These are phyloP conservation scores for Pluvianellus socialis DNA, from an alignment of 2,113 vertebrate species.

Conservation along the genomic window DNA sequence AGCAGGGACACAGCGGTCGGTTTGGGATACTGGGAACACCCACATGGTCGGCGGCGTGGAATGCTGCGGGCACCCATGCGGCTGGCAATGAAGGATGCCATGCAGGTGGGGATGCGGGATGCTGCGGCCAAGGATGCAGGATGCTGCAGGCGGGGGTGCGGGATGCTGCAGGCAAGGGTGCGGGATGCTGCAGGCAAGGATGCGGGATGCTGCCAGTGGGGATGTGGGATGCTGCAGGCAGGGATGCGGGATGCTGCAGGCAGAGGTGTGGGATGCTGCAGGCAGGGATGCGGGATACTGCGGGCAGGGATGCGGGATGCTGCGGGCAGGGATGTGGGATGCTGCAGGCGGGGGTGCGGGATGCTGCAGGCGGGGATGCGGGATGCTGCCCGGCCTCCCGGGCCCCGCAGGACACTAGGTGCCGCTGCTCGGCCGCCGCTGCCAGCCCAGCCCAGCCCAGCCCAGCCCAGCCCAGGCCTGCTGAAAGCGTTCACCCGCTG, in stretches of 20 bases:
- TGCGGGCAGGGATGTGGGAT: not conserved
- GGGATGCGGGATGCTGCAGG: not conserved
- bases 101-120: not conserved
- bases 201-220: not conserved
- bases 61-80: not conserved
- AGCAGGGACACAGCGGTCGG: fast-evolving
- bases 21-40: not conserved
- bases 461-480: not conserved
- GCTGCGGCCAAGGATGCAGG: not conserved
- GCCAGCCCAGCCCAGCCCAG: not conserved
- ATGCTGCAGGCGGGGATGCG: fast-evolving
- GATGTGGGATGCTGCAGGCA: not conserved
- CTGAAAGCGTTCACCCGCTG: not conserved
- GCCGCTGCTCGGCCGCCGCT: not conserved
- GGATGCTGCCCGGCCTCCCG: not conserved
- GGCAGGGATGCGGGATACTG: not conserved
- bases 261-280: not conserved
- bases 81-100: not conserved
- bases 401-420: not conserved
- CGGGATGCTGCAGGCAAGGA: fast-evolving
- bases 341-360: fast-evolving
- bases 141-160: fast-evolving
- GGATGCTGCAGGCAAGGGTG: not conserved
- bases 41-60: fast-evolving
- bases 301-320: not conserved